A percentile compares a stretch with the other conserved stretches of the same genome.
Conservation (phyloP, 1,140 invertebrate genomes). For the Achatina immaculata region DNA sequence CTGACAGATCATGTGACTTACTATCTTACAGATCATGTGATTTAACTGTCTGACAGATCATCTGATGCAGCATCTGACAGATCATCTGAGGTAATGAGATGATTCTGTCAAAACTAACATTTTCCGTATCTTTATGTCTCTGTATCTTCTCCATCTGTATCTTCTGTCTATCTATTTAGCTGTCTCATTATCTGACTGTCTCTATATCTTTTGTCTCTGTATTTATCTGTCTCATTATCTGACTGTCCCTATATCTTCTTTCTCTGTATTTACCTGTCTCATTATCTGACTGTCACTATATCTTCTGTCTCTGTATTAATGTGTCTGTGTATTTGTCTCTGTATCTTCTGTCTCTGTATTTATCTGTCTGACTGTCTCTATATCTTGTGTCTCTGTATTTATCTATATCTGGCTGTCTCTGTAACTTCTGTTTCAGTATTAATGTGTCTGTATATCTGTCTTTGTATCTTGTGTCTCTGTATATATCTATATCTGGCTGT, state of each 20-base stretch:
- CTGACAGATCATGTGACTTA: too few species aligned
- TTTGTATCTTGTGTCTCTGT: too few species aligned
- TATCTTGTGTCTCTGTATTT: neutral
- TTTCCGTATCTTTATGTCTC: neutral
- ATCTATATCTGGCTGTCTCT: neutral
- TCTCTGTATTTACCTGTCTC: neutral
- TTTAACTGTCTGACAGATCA: too few species aligned
- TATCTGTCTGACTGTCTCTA: constrained; percentile 1
- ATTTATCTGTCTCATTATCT: constrained; percentile 24
- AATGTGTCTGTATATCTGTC: constrained; percentile 3
- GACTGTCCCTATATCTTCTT: constrained; percentile 4
- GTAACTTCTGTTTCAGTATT: neutral
- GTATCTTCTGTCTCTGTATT: constrained; percentile 1
- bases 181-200: neutral
- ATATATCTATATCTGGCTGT: neutral
- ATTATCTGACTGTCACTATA: neutral
- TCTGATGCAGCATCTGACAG: too few species aligned
- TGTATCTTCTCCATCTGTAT: neutral
- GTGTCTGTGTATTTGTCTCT: too few species aligned
- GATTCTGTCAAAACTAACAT: too few species aligned
- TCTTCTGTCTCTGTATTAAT: too few species aligned
- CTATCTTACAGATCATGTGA: too few species aligned
- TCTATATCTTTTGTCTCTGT: neutral
- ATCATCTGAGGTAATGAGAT: too few species aligned
- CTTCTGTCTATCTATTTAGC: neutral